These are phyloP conservation scores for Misgurnus mizolepis DNA, from an alignment of 2,113 vertebrate species.

Conservation along the genomic window DNA sequence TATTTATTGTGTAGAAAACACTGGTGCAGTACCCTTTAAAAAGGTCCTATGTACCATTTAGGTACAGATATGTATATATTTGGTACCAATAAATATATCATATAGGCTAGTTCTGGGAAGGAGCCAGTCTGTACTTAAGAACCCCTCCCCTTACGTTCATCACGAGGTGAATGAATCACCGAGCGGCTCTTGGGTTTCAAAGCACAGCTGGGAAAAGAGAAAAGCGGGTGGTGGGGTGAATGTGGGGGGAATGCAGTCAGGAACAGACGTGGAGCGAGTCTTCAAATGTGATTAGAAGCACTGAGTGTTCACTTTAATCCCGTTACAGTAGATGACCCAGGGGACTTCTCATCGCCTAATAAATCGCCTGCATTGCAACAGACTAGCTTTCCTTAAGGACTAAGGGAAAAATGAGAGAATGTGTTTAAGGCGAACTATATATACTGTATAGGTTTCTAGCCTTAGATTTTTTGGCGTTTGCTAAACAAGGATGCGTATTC, in stretches of 20 bases:
- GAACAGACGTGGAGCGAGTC: conserved; percentile 56
- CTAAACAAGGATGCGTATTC: no score
- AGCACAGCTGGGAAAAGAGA: neutral
- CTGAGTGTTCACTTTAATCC: conserved; percentile 65
- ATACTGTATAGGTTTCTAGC: no score
- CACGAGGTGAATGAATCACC: conserved; percentile 20
- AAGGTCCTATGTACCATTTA: no score
- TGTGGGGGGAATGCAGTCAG: conserved; percentile 32
- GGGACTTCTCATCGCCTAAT: conserved; percentile 58
- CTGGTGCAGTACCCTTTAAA: no score
- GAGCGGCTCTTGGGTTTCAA: conserved; percentile 25
- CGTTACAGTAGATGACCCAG: conserved; percentile 54
- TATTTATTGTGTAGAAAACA: no score
- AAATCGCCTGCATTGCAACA: conserved; percentile 54
- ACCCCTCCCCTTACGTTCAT: conserved; percentile 8
- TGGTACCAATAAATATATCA: neutral
- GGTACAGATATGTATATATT: no score
- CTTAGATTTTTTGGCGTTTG: no score
- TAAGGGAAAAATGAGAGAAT: neutral
- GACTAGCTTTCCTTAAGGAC: conserved; percentile 50
- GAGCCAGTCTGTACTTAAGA: conserved; percentile 7
- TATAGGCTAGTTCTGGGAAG: conserved; percentile 2
- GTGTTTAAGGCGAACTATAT: neutral
- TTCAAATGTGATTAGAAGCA: conserved; percentile 64
- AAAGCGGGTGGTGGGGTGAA: neutral